Evolutionary conservation across 1,140 invertebrate genomes (phyloP).

Genomic region (Macrocentrus cingulum): DNA sequence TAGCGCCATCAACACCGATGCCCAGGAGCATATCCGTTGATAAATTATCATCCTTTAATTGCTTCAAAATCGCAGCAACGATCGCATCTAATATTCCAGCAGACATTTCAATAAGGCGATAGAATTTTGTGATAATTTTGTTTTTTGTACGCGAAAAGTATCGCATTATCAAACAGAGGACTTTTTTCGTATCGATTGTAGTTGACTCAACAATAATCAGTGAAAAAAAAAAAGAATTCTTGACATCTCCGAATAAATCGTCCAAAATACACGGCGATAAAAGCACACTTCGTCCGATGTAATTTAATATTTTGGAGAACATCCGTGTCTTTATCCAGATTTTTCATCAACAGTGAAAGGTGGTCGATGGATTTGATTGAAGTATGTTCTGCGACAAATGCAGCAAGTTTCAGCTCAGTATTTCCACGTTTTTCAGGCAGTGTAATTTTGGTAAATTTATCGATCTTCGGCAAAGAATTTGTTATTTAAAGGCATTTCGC

Average conservation of each 20-base stretch:
- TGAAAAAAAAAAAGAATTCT: conserved; percentile 9
- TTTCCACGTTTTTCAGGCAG: conserved; percentile 27
- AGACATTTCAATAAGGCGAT: conserved; percentile 30
- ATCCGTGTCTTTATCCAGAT: conserved; percentile 35
- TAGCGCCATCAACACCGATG: conserved; percentile 29
- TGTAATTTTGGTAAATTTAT: conserved; percentile 12
- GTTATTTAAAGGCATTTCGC: too few species aligned
- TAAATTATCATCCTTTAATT: conserved; percentile 32
- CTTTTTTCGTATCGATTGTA: conserved; percentile 19
- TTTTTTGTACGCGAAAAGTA: conserved; percentile 17
- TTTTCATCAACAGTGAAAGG: conserved; percentile 33
- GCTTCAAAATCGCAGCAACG: conserved; percentile 32
- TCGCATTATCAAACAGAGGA: conserved; percentile 27
- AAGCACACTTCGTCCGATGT: conserved; percentile 42
- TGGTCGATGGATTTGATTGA: conserved; percentile 43
- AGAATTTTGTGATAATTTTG: conserved; percentile 33
- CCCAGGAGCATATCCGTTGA: conserved; percentile 39
- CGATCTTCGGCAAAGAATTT: neutral
- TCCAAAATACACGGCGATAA: conserved; percentile 38
- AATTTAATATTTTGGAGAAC: conserved; percentile 35
- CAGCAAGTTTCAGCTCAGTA: conserved; percentile 46
- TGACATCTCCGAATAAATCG: conserved; percentile 21
- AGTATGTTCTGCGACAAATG: conserved; percentile 45
- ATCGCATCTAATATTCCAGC: conserved; percentile 38
- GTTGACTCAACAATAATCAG: conserved; percentile 25